Conservation (phyloP, 2,797 vertebrate species). For the Sebastes itinus region DNA sequence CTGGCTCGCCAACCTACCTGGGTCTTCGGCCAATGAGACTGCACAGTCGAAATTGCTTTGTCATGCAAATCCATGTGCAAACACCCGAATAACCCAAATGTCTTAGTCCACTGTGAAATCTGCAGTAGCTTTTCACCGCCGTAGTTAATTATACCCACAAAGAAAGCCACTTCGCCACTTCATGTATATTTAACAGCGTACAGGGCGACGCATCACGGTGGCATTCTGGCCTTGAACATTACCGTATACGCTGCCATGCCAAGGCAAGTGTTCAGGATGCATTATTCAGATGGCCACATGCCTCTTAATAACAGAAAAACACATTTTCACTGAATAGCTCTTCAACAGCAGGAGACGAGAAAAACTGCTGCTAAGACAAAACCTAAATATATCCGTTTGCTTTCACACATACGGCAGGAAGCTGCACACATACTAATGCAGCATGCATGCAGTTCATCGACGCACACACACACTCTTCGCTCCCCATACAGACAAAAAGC, state of each 20-base stretch:
- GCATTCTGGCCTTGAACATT: constrained; percentile 43
- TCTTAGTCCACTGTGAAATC: constrained; percentile 2
- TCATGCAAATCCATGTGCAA: constrained; percentile 18
- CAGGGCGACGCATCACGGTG: constrained; percentile 26
- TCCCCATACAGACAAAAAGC: not conserved
- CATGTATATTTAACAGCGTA: constrained; percentile 71
- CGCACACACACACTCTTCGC: not conserved
- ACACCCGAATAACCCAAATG: constrained; percentile 29
- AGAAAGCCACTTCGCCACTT: constrained; percentile 57
- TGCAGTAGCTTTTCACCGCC: constrained; percentile 4
- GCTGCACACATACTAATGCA: not conserved
- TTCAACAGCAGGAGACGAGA: constrained; percentile 36
- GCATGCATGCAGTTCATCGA: constrained; percentile 12
- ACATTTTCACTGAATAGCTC: constrained; percentile 48
- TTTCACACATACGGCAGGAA: constrained; percentile 25
- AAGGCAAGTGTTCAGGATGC: constrained; percentile 46
- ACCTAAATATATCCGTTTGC: constrained; percentile 60
- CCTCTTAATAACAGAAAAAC: constrained; percentile 62
- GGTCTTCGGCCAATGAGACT: not conserved
- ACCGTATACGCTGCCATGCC: constrained; percentile 29
- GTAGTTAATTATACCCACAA: constrained; percentile 52
- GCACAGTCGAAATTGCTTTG: constrained; percentile 1
- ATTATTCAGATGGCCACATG: constrained; percentile 70
- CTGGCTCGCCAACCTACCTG: not conserved
- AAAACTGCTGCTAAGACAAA: constrained; percentile 63